Percentiles rank a stretch among this genome's conserved stretches.
phyloP scores from a whole-genome alignment of 2,113 vertebrate genomes.

The Podocnemis expansa region DNA sequence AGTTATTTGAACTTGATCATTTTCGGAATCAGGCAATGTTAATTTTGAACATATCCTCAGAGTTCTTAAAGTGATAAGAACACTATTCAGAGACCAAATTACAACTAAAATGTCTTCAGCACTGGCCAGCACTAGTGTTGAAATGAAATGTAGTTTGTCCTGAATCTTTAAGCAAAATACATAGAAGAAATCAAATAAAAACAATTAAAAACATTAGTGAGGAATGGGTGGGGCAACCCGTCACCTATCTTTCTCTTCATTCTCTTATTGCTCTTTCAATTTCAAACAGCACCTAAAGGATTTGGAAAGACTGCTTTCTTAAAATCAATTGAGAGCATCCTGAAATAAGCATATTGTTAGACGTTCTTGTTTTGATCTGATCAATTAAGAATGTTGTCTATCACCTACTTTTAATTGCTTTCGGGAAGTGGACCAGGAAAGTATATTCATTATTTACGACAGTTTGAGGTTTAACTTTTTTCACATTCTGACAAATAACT shows the following conservation, averaged over 20 bases:
- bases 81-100: not conserved
- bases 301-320: not conserved
- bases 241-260: not conserved
- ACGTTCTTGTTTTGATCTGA: not conserved
- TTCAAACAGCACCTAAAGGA: not conserved
- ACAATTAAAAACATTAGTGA: not conserved
- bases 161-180: not conserved
- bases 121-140: not conserved
- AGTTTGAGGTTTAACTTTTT: not conserved
- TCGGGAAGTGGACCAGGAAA: not conserved
- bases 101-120: not conserved
- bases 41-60: not conserved
- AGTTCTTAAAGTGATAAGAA: not conserved
- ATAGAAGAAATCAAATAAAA: not conserved
- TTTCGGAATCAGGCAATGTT: not conserved
- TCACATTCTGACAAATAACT: not conserved
- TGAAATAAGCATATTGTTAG: not conserved
- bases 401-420: slow-evolving; percentile 8
- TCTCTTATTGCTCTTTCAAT: not conserved
- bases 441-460: not conserved
- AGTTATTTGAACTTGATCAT: not conserved
- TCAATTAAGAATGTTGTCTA: not conserved
- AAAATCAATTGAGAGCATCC: not conserved
- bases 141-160: not conserved
- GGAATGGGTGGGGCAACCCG: not conserved